Evolutionary conservation across 2,888 invertebrate species (phyloP), one percentile per base, ranked within the genome.

Genomic region (Synergus japonicus): DNA sequence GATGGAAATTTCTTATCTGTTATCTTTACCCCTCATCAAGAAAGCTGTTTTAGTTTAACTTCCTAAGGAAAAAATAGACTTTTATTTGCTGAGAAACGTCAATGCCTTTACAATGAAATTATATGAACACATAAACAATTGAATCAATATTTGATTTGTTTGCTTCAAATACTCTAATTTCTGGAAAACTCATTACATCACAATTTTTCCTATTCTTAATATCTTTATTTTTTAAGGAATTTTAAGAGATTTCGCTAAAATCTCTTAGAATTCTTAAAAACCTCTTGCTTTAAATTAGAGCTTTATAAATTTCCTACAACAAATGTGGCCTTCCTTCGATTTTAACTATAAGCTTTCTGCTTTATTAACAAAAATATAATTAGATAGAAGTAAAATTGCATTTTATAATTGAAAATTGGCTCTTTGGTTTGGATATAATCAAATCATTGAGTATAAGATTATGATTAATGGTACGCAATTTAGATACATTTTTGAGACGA

Each of bases 381-480:
- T 13, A 64, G 12, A 13, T 64, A 4, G 12, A 63, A 63, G 12
- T 29, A 13, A 64, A 64, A 64, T 13, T 64, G 64, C 12, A 29
- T 29, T 29, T 29, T 13, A 43, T 46, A 49, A 8, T 18, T 46
- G 22, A 9, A 46, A 49, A 46, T 13, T 29, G 8, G 64, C 37
- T 5, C 44, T 46, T 9, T 54, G 44, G 49, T 46, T 69, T 69
- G 29, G 49, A 69, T n/a, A 54, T 54, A 54, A 54, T 54, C n/a
- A 54, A 54, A 54, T 54, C n/a, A 54, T 49, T 69, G 49, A 69
- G 46, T 69, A 49, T 44, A 69, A 49, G 29, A 54, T 67, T n/a
- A 73, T 60, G 60, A 60, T 60, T 22, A 73, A 73, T 73, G 73
- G 54, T 73, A 54, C 37, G 4, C 37, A 73, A 54, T 73, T 49